phyloP scores from a whole-genome alignment of 2,113 vertebrate species.

The Perca schrenkii region DNA sequence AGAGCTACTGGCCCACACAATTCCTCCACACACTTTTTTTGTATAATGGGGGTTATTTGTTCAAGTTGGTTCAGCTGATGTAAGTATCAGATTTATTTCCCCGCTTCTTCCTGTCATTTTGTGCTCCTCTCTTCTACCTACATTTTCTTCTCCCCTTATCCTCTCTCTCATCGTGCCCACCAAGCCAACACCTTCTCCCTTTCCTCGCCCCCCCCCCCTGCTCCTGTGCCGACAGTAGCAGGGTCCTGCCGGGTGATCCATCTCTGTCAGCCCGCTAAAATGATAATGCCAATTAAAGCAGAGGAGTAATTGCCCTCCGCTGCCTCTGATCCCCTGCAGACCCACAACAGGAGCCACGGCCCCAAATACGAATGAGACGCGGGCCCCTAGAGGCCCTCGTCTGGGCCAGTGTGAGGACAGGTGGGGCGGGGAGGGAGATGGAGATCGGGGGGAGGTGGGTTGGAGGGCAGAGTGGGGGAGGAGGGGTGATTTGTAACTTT shows the following conservation, averaged over 20 bases:
- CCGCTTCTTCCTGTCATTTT: conserved; percentile 38
- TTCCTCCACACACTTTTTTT: conserved; percentile 39
- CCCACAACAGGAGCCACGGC: conserved; percentile 83
- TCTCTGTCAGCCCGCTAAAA: conserved; percentile 95
- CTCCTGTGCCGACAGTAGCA: conserved; percentile 63
- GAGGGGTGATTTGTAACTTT: conserved; percentile 87
- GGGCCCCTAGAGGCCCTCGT: conserved; percentile 63
- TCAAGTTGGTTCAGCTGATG: conserved; percentile 52
- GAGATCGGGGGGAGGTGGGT: conserved; percentile 21
- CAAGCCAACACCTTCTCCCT: conserved; percentile 29
- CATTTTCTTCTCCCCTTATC: conserved; percentile 32
- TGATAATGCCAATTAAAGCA: conserved; percentile 96
- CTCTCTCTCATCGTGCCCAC: conserved; percentile 38
- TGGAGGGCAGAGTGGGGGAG: conserved; percentile 52
- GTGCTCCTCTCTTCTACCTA: conserved; percentile 38
- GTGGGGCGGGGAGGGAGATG: conserved; percentile 39
- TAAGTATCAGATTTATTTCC: conserved; percentile 60
- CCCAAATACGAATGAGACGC: conserved; percentile 86
- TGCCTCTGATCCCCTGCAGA: conserved; percentile 84
- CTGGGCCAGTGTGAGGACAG: conserved; percentile 55
- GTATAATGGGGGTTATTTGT: conserved; percentile 69
- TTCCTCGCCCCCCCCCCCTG: neutral
- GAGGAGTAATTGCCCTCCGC: conserved; percentile 91
- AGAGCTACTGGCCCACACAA: conserved; percentile 51
- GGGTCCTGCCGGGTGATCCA: conserved; percentile 85